Conservation (phyloP, 2,797 vertebrate genomes). For the Orientallactaga sibirica region DNA sequence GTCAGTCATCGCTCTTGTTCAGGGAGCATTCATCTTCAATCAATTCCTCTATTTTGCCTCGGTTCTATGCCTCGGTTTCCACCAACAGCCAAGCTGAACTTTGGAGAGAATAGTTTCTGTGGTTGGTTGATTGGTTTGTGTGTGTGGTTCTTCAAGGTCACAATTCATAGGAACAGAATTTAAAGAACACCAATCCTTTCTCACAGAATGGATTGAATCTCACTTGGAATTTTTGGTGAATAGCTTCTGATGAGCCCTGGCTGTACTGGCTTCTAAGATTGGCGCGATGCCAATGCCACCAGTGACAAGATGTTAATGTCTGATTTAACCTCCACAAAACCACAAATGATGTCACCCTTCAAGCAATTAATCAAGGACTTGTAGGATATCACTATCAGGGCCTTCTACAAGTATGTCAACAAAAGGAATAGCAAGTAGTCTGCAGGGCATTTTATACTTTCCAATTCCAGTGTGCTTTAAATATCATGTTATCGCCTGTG, state of each 20-base stretch:
- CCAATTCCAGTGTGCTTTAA: background rate
- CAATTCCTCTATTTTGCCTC: background rate
- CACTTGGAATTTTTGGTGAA: constrained; percentile 44
- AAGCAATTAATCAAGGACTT: constrained; percentile 60
- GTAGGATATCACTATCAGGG: constrained; percentile 48
- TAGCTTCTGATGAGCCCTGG: constrained; percentile 28
- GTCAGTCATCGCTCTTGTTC: background rate
- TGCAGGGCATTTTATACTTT: background rate
- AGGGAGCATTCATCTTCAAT: constrained; percentile 9
- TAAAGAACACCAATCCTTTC: constrained; percentile 10
- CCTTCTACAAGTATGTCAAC: constrained; percentile 34
- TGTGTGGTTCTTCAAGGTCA: background rate
- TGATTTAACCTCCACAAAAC: constrained; percentile 73
- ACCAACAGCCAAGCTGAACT: constrained; percentile 17
- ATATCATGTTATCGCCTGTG: background rate
- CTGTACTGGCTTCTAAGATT: constrained; percentile 50
- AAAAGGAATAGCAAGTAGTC: constrained; percentile 25
- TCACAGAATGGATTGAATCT: background rate
- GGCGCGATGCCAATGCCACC: constrained; percentile 50
- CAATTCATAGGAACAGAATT: constrained; percentile 31
- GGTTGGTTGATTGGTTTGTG: no score
- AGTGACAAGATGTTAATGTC: constrained; percentile 59
- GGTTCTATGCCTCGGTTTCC: background rate
- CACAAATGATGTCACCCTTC: constrained; percentile 64
- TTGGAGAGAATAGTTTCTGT: background rate